Evolutionary conservation across 1,140 invertebrate species (phyloP), one percentile per base, ranked within the genome.

Genomic region (Tetragonula clypearis): DNA sequence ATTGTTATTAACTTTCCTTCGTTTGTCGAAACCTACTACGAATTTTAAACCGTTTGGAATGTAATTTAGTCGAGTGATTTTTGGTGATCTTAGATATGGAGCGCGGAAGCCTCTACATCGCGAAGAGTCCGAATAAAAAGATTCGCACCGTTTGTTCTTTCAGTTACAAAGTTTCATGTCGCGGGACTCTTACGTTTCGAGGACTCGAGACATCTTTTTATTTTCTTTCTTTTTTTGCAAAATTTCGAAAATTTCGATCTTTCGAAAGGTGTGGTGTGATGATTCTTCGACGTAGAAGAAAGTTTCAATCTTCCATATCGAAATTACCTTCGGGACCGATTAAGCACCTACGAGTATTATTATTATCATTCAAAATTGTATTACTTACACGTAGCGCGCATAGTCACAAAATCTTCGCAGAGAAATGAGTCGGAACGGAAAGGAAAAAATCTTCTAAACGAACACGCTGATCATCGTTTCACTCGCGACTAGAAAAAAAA

Each of bases 371-470:
- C 41, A 9, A 30, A 26, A 12, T 12, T 6, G 35, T 66, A 12
- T 78, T 68, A 82, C 65, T 72, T 65, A 66, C 55, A 76, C 74
- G 76, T 26, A 78, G 0, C 23, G 12, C 21, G 35, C 80, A 30
- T 60, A 19, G 41, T 55, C 78, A 62, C 62, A 53, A 68, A 68
- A 80, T 68, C 19, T 11, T 74, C 83, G 56, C 26, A n/a, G 23
- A 19, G 19, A n/a, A 35, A 23, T 14, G 15, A 21, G 14, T 55
- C 17, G 17, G 17, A 23, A 12, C 11, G 17, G 17, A 23, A 12
- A 11, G 30, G 35, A 35, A 3, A 30, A 58, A 23, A 30, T 8
- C 14, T 60, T 60, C 6, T 15, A 66, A 74, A 74, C 6, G 56
- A 9, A 21, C 26, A 26, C 56, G 49, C 41, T 12, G 19, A 6